Evolutionary conservation across 2,113 vertebrate genomes (phyloP), one percentile per base, ranked within the genome.

Genomic region (Festucalex cinctus): DNA sequence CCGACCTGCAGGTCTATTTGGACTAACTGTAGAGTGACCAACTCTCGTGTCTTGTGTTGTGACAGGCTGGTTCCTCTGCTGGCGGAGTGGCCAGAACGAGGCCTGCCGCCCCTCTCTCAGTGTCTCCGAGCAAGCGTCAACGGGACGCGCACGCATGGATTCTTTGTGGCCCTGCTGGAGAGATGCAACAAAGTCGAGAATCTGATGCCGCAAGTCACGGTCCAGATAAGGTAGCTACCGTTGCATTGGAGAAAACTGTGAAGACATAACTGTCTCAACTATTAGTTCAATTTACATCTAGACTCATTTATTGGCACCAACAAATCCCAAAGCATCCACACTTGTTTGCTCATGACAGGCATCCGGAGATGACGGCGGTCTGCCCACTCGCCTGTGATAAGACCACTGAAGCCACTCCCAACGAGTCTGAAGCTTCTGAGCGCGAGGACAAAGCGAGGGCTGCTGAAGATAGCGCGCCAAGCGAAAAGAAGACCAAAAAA

Each of bases 131-230:
- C 97, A n/a, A 93, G 93, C 35, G 85, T 89, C 0, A 36, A 82
- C 0, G 90, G 88, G 54, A 97, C 95, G 0, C 90, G 93, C 66
- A 98, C 95, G 0, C 91, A 94, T 0, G 97, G 97, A 39, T 98
- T 99, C 86, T 99, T 99, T 0, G 83, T 97, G 41, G 96, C 96
- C 0, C 76, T 98, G 60, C 84, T 98, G 78, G 94, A 97, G 79
- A 88, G 90, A 68, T 64, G n/a, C 49, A 60, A 35, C 1, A 48
- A 32, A 2, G 41, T 69, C 49, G 78, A 44, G 66, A 62, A 2
- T 0, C 22, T 19, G 4, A 73, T 57, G 12, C 65, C 49, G 32
- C 49, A 72, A 16, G 43, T 60, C 8, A 14, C 0, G 4, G 22
- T 28, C 65, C 71, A 72, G 36, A 74, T 20, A 8, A 82, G 83